A percentile compares a stretch with the other conserved stretches of the same genome.
Conservation (phyloP, 2,888 invertebrate species). For the Drosophila helvetica region DNA sequence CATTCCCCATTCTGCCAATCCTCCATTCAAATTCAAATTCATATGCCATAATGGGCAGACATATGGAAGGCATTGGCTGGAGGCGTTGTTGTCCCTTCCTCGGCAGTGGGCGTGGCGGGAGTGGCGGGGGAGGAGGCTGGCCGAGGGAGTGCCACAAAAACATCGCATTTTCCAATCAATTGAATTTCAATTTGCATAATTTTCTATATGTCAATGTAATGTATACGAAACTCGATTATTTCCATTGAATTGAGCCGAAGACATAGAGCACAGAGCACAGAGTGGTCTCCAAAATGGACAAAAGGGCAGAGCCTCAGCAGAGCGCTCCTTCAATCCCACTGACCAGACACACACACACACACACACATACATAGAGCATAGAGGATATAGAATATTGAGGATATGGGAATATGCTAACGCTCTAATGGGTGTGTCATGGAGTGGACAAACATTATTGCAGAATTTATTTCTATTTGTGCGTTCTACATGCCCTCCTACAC, state of each 20-base stretch:
- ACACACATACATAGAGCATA: slow-evolving; percentile 8
- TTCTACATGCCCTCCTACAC: slow-evolving; percentile 16
- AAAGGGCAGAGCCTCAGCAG: slow-evolving; percentile 31
- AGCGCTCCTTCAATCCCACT: slow-evolving; percentile 20
- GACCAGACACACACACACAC: slow-evolving; percentile 18
- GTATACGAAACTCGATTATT: slow-evolving; percentile 78
- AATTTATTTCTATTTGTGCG: slow-evolving; percentile 53
- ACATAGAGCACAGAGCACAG: slow-evolving; percentile 54
- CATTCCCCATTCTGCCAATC: slow-evolving; percentile 41
- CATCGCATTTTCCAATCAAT: slow-evolving; percentile 77
- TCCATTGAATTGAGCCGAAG: slow-evolving; percentile 79
- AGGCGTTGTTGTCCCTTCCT: slow-evolving; percentile 14
- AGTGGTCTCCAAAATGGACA: slow-evolving; percentile 65
- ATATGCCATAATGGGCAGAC: slow-evolving; percentile 53
- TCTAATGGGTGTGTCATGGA: slow-evolving; percentile 61
- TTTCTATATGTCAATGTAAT: slow-evolving; percentile 76
- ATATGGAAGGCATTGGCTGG: slow-evolving; percentile 62
- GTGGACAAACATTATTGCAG: slow-evolving; percentile 70
- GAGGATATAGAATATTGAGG: slow-evolving; percentile 4
- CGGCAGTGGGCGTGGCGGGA: slow-evolving; percentile 35
- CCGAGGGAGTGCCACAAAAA: slow-evolving; percentile 18
- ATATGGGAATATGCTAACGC: slow-evolving; percentile 34
- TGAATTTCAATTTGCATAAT: slow-evolving; percentile 80
- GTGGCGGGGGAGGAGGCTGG: no score
- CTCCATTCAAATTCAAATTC: slow-evolving; percentile 57